Evolutionary conservation across 2,797 vertebrate species (phyloP), one percentile per base, ranked within the genome.

Genomic region (Sternotherus odoratus): DNA sequence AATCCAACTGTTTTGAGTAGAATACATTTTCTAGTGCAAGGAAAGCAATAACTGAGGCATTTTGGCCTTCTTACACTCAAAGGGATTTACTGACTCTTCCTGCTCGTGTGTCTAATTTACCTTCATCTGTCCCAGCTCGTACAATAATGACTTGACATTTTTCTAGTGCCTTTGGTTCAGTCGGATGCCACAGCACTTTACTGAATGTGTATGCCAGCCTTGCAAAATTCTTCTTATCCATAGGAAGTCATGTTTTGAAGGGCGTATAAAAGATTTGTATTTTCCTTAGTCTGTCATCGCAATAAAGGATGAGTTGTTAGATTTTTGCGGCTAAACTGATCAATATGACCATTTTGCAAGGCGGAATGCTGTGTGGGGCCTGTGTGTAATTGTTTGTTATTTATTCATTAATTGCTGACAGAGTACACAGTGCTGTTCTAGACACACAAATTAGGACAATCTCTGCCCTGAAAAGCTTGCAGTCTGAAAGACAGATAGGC

Each of bases 101-200:
- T 86, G 50, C 72, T 94, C 33, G n/a, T 83, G 60, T 78, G 75
- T 78, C 91, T 92, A 78, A 94, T 93, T 90, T 94, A 79, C 91
- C 77, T 93, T 24, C 1, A 0, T 24, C 83, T 95, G 90, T 69
- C 87, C 91, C 87, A 78, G 87, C 94, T 69, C 60, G 95, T 87
- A 43, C 90, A 84, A 86, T 95, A 96, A 91, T 95, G 95, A 96
- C 95, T 96, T 95, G 95, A 97, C 94, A 87, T 96, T 97, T 97
- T 96, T 94, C 90, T 94, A 79, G 89, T 95, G 82, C 74, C 79
- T 96, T 91, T 95, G 87, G 91, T 80, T 96, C 90, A 77, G 88
- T 86, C 88, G 87, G 87, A 82, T 96, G 83, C 78, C 85, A 89
- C 79, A 89, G 80, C 78, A 74, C 91, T 93, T 92, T 74, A 91